Conservation (phyloP, 37 sponge, comb jelly and placozoan species). For the Hexactinellida sp. region DNA sequence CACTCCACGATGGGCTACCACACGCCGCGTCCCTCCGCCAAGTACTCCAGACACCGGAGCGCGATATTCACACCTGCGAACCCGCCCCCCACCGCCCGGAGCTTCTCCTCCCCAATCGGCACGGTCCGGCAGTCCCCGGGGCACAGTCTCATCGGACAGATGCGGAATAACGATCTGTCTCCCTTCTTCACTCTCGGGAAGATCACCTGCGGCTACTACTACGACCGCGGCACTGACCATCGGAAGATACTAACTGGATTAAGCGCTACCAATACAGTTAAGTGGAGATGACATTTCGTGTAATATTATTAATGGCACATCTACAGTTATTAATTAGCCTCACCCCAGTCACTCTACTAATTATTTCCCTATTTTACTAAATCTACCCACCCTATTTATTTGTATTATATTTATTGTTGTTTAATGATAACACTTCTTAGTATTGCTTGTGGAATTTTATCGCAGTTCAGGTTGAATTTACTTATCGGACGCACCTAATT, state of each 20-base stretch:
- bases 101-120: background rate
- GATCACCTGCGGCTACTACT: background rate
- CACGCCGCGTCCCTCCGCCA: background rate
- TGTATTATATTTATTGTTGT: no score
- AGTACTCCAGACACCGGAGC: slow-evolving; percentile 11
- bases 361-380: no score
- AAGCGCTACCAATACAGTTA: background rate
- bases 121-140: background rate
- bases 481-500: no score
- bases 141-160: background rate
- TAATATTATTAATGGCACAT: no score
- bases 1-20: background rate
- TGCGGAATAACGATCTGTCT: background rate
- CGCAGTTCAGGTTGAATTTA: no score
- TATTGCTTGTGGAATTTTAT: no score
- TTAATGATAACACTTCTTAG: no score
- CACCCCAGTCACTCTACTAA: no score
- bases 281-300: background rate
- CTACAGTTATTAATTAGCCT: no score
- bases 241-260: background rate
- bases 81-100: background rate
- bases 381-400: no score
- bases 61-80: background rate
- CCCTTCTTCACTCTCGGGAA: slow-evolving; percentile 13
- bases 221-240: background rate